Percentiles rank a stretch among this genome's conserved stretches.
Conservation (phyloP, 2,888 invertebrate species). For the Netelia inedita region DNA sequence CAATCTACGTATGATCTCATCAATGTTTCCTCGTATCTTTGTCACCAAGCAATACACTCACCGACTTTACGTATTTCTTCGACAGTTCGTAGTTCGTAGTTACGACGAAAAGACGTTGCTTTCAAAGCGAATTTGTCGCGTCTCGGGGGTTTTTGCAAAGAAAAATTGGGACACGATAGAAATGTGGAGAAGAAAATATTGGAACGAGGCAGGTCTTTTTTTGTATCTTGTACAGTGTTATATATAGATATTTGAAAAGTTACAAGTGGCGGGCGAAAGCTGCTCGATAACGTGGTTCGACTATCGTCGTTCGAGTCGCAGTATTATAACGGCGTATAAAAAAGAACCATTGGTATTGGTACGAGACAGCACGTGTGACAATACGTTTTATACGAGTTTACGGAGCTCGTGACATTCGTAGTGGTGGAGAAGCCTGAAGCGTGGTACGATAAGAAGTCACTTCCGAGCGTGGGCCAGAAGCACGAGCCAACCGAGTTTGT, state of each 20-base stretch:
- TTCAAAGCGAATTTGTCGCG: neutral
- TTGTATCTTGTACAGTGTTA: too few relatives aligned
- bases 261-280: too few relatives aligned
- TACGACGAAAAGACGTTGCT: neutral
- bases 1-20: neutral
- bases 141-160: neutral
- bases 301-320: too few relatives aligned
- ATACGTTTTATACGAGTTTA: neutral
- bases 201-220: neutral
- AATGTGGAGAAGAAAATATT: neutral
- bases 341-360: neutral
- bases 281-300: too few relatives aligned
- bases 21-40: neutral
- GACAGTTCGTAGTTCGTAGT: neutral
- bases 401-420: neutral
- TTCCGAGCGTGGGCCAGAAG: neutral
- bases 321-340: too few relatives aligned
- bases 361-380: neutral
- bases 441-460: neutral
- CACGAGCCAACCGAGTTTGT: neutral
- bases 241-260: too few relatives aligned
- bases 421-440: neutral
- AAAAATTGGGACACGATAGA: neutral
- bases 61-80: neutral
- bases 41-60: neutral